Evolutionary conservation across 2,797 vertebrate species (phyloP).

Genomic region (Myiotriccus ornatus): DNA sequence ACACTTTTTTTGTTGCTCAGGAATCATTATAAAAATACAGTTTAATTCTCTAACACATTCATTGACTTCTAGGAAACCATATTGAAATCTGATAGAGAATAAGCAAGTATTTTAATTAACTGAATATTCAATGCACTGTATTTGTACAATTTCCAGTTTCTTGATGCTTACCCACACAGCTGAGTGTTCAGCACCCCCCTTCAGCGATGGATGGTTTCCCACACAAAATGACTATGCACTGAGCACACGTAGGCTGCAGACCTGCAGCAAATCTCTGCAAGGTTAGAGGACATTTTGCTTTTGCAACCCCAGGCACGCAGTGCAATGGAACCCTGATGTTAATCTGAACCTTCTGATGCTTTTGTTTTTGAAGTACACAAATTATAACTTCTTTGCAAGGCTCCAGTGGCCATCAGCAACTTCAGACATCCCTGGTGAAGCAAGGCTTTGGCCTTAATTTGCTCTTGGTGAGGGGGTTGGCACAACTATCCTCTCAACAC

Average conservation of each 20-base stretch:
- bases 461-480: not conserved
- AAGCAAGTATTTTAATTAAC: not conserved
- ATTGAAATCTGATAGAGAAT: not conserved
- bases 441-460: not conserved
- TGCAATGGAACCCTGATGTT: not conserved
- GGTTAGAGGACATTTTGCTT: not conserved
- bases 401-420: not conserved
- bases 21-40: not conserved
- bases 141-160: not conserved
- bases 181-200: not conserved
- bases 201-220: not conserved
- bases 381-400: not conserved
- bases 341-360: not conserved
- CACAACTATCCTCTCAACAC: not conserved
- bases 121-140: not conserved
- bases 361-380: not conserved
- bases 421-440: not conserved
- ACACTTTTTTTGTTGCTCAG: not conserved
- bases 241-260: not conserved
- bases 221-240: not conserved
- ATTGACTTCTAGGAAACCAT: not conserved
- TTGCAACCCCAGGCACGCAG: rapidly evolving
- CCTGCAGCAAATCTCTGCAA: not conserved
- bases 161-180: not conserved
- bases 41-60: not conserved